These are phyloP conservation scores for Melanotus villosus DNA, from an alignment of 2,888 invertebrate genomes.

Conservation along the genomic window DNA sequence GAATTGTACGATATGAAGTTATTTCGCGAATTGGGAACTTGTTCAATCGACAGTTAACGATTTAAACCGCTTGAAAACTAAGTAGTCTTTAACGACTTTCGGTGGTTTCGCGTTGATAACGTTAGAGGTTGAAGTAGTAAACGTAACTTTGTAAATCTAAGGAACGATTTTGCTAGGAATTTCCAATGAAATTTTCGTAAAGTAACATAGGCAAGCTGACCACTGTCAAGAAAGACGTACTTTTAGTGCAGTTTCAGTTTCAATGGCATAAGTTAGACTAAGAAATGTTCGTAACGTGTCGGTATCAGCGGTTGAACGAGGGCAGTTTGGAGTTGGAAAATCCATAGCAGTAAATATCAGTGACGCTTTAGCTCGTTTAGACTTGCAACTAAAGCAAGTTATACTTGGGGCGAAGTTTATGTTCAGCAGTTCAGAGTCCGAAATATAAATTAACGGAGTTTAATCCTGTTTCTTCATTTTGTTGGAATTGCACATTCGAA, in stretches of 20 bases:
- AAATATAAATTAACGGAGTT: constrained; percentile 46
- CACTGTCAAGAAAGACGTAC: constrained; percentile 28
- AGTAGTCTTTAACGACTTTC: too few species aligned
- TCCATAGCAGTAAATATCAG: constrained; percentile 46
- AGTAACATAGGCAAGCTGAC: constrained; percentile 17
- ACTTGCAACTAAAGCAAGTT: constrained; percentile 48
- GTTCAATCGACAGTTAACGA: too few species aligned
- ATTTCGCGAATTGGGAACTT: too few species aligned
- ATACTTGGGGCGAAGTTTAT: constrained; percentile 45
- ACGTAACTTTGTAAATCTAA: background rate
- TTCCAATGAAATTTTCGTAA: constrained; percentile 20
- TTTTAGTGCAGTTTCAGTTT: constrained; percentile 30
- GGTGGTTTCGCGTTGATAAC: background rate
- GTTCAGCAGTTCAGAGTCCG: constrained; percentile 46
- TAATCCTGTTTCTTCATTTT: constrained; percentile 48
- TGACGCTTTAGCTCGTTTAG: constrained; percentile 45
- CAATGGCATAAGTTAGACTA: constrained; percentile 35
- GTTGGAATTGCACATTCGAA: constrained; percentile 43
- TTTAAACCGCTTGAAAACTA: too few species aligned
- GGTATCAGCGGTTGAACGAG: constrained; percentile 39
- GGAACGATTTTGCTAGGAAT: background rate
- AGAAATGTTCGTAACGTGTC: constrained; percentile 42
- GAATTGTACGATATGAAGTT: too few species aligned
- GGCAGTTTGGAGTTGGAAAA: constrained; percentile 44
- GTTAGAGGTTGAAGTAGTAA: background rate